A percentile compares a stretch with the other conserved stretches of the same genome.
phyloP scores from a whole-genome alignment of 1,140 invertebrate species.

The Drosophila teissieri region DNA sequence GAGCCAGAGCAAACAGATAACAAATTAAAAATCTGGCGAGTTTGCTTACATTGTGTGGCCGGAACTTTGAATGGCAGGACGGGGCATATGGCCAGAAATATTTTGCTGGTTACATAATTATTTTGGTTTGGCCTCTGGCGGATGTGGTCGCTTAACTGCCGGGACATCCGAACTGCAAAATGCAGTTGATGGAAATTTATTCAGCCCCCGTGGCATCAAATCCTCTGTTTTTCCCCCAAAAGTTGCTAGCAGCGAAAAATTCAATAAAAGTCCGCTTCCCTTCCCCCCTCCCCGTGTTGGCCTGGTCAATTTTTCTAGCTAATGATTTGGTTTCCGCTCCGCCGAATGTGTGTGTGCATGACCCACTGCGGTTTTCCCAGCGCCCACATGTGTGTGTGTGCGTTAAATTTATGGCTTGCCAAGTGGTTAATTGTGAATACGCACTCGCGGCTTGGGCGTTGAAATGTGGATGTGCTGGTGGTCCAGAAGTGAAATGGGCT shows the following conservation, averaged over 20 bases:
- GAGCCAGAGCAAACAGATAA: conserved; percentile 34
- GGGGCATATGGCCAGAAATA: conserved; percentile 43
- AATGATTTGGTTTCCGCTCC: conserved; percentile 74
- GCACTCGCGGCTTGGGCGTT: conserved; percentile 51
- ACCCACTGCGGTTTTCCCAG: conserved; percentile 28
- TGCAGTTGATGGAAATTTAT: conserved; percentile 67
- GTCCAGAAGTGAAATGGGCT: conserved; percentile 45
- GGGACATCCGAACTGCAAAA: conserved; percentile 26
- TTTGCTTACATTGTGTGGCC: conserved; percentile 38
- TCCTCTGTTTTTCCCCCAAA: background rate
- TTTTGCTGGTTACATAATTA: conserved; percentile 72
- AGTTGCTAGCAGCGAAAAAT: conserved; percentile 34
- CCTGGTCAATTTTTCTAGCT: conserved; percentile 77
- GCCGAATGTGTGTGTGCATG: conserved; percentile 28
- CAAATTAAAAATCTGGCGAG: conserved; percentile 47
- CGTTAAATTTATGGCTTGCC: conserved; percentile 77
- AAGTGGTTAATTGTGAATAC: conserved; percentile 80
- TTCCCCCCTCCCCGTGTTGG: conserved; percentile 3
- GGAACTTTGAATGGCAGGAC: conserved; percentile 20
- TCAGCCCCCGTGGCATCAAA: conserved; percentile 35
- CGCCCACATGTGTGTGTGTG: conserved; percentile 40
- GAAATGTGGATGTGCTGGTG: conserved; percentile 56
- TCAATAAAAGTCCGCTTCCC: conserved; percentile 39
- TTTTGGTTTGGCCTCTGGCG: conserved; percentile 45
- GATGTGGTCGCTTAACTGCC: conserved; percentile 73